Evolutionary conservation across 2,797 vertebrate species (phyloP), one percentile per base, ranked within the genome.

Genomic region (Falco novaeseelandiae): DNA sequence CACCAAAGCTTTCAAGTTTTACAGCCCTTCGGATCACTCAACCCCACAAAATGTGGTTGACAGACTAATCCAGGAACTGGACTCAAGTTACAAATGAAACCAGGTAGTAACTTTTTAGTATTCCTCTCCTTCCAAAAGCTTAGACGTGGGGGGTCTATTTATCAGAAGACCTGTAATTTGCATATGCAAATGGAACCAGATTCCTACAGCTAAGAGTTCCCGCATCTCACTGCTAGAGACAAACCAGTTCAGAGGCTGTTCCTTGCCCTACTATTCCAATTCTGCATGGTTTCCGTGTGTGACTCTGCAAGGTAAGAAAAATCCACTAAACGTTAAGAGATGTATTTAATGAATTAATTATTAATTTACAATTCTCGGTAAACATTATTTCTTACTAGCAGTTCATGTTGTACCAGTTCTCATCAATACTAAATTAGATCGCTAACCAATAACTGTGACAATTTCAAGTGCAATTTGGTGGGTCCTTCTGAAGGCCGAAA

Each of bases 321-420:
- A 49, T 1, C 11, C 34, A 14, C 14, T 36, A 8, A 57, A 6
- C 0, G 3, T 8, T 2, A 21, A 6, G 21, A 48, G 8, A 52
- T 44, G 44, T n/a, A 30, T 36, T 65, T 57, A 20, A 65, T 10
- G 17, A 61, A 61, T 19, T n/a, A n/a, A 86, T 30, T 13, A 15
- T 21, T 18, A 23, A 29, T 44, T 73, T 34, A 36, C 21, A 8
- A 15, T 7, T 25, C 25, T 34, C 3, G 1, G 27, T 30, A 51
- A 57, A 1, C n/a, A 15, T 7, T 48, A 27, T 21, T 61, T 49
- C 29, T 13, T 9, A 27, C 19, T 3, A 34, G 51, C 34, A 26
- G 51, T 15, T 27, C 26, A 9, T 52, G 44, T 23, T 22, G 2
- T 3, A 12, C 9, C 61, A 48, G 38, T 9, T 46, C 40, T 23